Conservation (phyloP, 2,888 invertebrate genomes). For the Caenorhabditis sp. region DNA sequence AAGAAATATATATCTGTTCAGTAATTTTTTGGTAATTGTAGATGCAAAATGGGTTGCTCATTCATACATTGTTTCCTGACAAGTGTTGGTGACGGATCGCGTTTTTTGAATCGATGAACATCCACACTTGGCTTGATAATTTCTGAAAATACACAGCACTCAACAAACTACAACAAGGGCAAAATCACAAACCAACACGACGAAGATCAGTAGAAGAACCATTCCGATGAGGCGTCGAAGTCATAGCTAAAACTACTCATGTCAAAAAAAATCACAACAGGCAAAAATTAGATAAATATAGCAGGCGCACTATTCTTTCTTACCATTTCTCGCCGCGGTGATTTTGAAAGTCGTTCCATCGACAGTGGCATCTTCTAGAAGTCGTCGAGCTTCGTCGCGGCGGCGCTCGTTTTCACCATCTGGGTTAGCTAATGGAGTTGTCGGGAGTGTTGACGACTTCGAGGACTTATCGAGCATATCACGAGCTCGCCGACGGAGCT, state of each 20-base stretch:
- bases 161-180: conserved; percentile 3
- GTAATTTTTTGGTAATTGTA: not conserved
- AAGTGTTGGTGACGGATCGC: conserved; percentile 62
- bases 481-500: conserved; percentile 51
- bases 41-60: not conserved
- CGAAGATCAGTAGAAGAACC: conserved; percentile 40
- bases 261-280: not conserved
- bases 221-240: conserved; percentile 5
- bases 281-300: not conserved
- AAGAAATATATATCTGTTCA: conserved; percentile 15
- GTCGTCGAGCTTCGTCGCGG: conserved; percentile 47
- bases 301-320: not conserved
- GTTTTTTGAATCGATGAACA: conserved; percentile 56
- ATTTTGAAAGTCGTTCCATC: conserved; percentile 4
- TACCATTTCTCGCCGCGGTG: not conserved
- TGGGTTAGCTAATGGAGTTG: conserved; percentile 3
- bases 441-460: conserved; percentile 30
- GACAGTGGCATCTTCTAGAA: conserved; percentile 41
- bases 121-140: conserved; percentile 50
- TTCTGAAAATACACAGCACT: conserved; percentile 29
- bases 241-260: not conserved
- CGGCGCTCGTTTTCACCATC: conserved; percentile 35
- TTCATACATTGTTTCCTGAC: conserved; percentile 63
- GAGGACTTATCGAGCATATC: conserved; percentile 52
- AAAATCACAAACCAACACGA: conserved; percentile 36